Evolutionary conservation across 2,888 invertebrate genomes (phyloP), one percentile per base, ranked within the genome.

Genomic region (Crossocerus cetratus): DNA sequence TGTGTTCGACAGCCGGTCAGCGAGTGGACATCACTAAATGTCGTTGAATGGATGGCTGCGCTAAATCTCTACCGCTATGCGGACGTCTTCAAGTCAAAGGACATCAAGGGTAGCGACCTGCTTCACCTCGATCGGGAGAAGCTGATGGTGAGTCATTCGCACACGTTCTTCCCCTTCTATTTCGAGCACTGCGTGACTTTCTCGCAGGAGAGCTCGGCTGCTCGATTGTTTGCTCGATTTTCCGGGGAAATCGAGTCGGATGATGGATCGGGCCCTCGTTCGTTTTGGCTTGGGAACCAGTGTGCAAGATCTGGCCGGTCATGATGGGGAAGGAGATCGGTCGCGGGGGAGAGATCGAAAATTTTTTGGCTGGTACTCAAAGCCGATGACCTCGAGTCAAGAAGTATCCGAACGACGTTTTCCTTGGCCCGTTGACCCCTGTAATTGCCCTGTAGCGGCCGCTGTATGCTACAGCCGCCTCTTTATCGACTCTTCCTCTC

Each of bases 41-140:
- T 95, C 55, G 92, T 94, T 70, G 94, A 95, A 90, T 95, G 95
- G 94, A 94, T 95, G 94, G 94, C 94, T 65, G 94, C 94, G 61
- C 90, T 94, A 70, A 95, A 95, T 89, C 91, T 95, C 71, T 94
- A 94, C 90, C 92, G 94, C 74, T 94, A 94, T 90, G 93, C 93
- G 71, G 94, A 94, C 86, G 92, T 94, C 73, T 95, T 95, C 91
- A 93, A 93, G 85, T 93, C 94, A 82, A 93, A 93, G 87, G 93
- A 94, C 85, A 93, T 95, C 86, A 94, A 93, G 89, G 95, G 95
- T 78, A 91, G 92, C 81, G 94, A 94, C 90, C 91, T 95, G 77
- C 90, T 92, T 76, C 91, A 92, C 83, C 90, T 95, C 87, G 94
- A 94, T 88, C 92, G 93, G 83, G 93, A 94, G 73, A 93, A 93